Conservation (phyloP, 2,888 invertebrate species). For the Luperina nickerlii region DNA sequence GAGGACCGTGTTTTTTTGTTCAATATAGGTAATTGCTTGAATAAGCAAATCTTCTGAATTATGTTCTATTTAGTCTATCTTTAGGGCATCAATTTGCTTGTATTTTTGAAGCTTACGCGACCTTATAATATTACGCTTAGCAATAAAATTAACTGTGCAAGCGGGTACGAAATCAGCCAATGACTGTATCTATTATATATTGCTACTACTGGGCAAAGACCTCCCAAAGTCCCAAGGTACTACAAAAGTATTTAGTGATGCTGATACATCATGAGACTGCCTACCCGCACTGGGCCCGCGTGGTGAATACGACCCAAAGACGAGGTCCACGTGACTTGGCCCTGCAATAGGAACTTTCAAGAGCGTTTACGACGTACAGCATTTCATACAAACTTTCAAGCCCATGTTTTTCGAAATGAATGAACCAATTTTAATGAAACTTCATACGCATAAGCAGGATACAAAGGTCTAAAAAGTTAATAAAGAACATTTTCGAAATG, state of each 20-base stretch:
- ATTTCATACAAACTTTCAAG: too few species aligned
- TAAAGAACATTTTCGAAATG: too few species aligned
- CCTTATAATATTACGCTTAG: conserved; percentile 17
- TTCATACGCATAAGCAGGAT: too few species aligned
- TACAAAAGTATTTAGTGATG: background rate
- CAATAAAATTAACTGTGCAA: background rate
- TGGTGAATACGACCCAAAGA: background rate
- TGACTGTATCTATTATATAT: background rate
- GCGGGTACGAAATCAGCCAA: background rate
- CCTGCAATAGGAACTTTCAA: background rate
- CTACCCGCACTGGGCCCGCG: background rate
- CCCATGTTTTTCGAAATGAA: too few species aligned
- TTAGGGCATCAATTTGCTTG: background rate
- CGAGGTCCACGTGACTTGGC: background rate
- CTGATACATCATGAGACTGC: background rate
- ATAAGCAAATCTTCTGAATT: background rate
- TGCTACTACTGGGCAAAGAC: too few species aligned
- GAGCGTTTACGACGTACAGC: too few species aligned
- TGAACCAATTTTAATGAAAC: too few species aligned
- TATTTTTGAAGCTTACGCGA: background rate
- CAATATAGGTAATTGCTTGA: background rate
- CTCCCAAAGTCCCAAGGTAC: background rate
- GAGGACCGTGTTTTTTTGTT: background rate
- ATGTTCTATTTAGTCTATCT: background rate
- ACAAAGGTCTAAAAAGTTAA: too few species aligned